Evolutionary conservation across 2,888 invertebrate species (phyloP).

Genomic region (Rotaria magnacalcarata): DNA sequence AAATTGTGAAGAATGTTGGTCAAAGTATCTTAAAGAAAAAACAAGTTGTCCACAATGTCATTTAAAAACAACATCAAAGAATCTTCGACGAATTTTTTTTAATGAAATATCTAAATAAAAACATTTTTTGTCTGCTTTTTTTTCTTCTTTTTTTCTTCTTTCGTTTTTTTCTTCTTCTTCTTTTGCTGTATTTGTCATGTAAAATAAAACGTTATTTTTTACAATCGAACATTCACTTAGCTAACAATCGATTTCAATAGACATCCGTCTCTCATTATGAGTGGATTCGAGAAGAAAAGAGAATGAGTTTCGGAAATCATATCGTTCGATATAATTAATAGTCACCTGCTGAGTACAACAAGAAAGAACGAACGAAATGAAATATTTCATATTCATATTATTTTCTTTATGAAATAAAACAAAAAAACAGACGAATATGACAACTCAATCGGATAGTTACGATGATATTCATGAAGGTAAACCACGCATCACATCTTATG

Average conservation of each 20-base stretch:
- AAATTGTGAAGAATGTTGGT: constrained; percentile 35
- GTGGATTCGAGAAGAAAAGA: background rate
- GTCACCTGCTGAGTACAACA: background rate
- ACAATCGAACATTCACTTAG: background rate
- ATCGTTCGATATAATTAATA: background rate
- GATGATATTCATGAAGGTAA: no score
- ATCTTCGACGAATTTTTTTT: constrained; percentile 32
- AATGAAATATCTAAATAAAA: background rate
- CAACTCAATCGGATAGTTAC: no score
- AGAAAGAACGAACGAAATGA: background rate
- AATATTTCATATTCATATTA: background rate
- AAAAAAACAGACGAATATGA: no score
- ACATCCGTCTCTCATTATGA: constrained; percentile 13
- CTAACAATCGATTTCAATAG: background rate
- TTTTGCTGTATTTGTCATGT: constrained; percentile 9
- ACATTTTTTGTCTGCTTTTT: background rate
- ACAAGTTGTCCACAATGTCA: constrained; percentile 18
- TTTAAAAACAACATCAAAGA: background rate
- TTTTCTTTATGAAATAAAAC: no score
- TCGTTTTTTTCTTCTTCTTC: background rate
- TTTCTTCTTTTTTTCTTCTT: background rate
- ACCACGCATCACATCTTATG: no score
- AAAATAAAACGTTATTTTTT: constrained; percentile 23
- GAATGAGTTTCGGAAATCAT: constrained; percentile 5
- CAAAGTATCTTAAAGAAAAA: constrained; percentile 19